These are phyloP conservation scores for Leucophora obtusa DNA, from an alignment of 2,888 invertebrate species.

Conservation along the genomic window DNA sequence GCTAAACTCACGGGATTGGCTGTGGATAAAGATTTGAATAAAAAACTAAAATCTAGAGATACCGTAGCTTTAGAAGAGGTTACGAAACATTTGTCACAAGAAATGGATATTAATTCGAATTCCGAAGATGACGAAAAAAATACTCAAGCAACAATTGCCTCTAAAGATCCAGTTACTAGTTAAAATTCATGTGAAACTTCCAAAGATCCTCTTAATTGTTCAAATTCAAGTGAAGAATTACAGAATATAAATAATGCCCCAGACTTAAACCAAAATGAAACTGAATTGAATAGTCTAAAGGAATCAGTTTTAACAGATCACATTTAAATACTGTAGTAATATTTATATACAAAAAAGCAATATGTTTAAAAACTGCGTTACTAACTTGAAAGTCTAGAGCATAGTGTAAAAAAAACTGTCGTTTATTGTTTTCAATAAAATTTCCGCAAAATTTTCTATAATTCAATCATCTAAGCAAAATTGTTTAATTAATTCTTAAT, in stretches of 20 bases:
- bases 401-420: neutral
- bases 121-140: constrained; percentile 12
- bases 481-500: too few relatives aligned
- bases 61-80: constrained; percentile 66
- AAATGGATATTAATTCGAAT: constrained; percentile 25
- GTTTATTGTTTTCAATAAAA: neutral
- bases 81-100: constrained; percentile 39
- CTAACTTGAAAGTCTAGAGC: too few relatives aligned
- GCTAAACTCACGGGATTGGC: constrained; percentile 71
- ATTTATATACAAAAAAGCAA: too few relatives aligned
- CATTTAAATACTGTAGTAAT: too few relatives aligned
- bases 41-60: constrained; percentile 68
- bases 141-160: neutral
- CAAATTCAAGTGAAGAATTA: too few relatives aligned
- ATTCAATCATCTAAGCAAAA: too few relatives aligned
- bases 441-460: neutral
- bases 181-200: neutral
- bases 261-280: neutral
- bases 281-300: neutral
- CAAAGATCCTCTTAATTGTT: too few relatives aligned
- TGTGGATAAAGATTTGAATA: constrained; percentile 69
- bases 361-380: too few relatives aligned
- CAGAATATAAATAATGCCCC: too few relatives aligned
- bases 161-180: constrained; percentile 7
- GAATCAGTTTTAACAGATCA: neutral